Percentiles rank a stretch among this genome's conserved stretches.
These are phyloP conservation scores for Lagenorhynchus albirostris DNA, from an alignment of 2,113 vertebrate species.

Conservation along the genomic window DNA sequence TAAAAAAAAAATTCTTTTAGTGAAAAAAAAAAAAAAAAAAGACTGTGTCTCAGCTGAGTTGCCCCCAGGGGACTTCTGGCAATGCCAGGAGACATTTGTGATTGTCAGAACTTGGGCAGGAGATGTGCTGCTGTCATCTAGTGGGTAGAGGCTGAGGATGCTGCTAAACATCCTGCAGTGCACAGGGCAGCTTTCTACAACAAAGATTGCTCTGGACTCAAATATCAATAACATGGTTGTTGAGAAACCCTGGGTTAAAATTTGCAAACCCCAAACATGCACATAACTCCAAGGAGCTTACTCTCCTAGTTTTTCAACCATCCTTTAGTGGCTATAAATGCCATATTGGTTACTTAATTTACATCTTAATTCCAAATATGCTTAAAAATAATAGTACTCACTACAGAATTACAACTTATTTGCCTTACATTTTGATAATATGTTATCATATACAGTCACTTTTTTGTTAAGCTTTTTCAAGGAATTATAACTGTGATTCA, in stretches of 20 bases:
- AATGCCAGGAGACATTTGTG: background rate
- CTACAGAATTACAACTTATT: background rate
- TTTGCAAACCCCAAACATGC: background rate
- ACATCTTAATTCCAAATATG: background rate
- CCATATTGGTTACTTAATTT: background rate
- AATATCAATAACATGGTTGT: background rate
- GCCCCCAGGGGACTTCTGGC: too few species aligned
- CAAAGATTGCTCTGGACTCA: background rate
- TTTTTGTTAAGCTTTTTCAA: background rate
- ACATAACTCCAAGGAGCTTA: background rate
- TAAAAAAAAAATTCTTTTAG: too few species aligned
- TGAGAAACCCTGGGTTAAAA: background rate
- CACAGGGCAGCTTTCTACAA: fast-evolving
- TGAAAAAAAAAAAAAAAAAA: too few species aligned
- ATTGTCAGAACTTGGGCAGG: background rate
- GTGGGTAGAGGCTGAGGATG: background rate
- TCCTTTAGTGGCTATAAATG: background rate
- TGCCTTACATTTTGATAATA: background rate
- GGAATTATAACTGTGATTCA: background rate
- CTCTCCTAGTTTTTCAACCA: background rate
- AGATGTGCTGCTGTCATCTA: background rate
- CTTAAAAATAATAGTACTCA: conserved; percentile 6
- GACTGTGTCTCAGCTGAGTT: background rate
- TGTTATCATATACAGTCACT: background rate
- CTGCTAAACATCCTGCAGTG: background rate